These are phyloP conservation scores for Hucho hucho DNA, from an alignment of 2,113 vertebrate species.

Conservation along the genomic window DNA sequence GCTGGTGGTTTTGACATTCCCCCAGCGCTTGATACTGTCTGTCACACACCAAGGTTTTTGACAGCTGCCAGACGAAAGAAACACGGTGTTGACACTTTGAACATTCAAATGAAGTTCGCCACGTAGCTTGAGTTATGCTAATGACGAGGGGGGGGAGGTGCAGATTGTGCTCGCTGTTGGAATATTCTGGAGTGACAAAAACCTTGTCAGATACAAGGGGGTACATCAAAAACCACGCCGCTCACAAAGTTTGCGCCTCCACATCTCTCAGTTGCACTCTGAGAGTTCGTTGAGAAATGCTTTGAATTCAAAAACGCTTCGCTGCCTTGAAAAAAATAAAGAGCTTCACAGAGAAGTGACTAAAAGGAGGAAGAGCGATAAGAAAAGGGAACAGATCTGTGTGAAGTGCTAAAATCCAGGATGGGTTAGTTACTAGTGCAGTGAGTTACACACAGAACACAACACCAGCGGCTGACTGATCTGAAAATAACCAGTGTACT, in stretches of 20 bases:
- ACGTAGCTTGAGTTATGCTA: conserved; percentile 76
- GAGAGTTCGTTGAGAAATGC: conserved; percentile 56
- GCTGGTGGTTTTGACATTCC: conserved; percentile 65
- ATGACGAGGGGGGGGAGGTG: conserved; percentile 53
- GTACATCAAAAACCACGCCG: conserved; percentile 66
- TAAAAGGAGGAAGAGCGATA: too few relatives aligned
- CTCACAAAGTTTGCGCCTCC: conserved; percentile 67
- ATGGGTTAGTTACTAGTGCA: neutral
- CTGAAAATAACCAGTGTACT: too few relatives aligned
- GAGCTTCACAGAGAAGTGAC: conserved; percentile 33
- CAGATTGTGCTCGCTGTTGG: conserved; percentile 41
- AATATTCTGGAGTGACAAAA: conserved; percentile 69
- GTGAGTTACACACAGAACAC: too few relatives aligned
- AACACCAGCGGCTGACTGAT: too few relatives aligned
- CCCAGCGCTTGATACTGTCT: conserved; percentile 58
- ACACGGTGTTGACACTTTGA: conserved; percentile 69
- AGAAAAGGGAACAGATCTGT: too few relatives aligned
- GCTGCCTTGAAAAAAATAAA: conserved; percentile 35
- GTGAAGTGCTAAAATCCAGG: too few relatives aligned
- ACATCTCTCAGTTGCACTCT: conserved; percentile 52
- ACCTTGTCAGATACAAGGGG: conserved; percentile 66
- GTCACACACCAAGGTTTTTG: conserved; percentile 70
- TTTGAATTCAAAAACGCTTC: conserved; percentile 60
- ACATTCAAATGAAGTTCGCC: conserved; percentile 74
- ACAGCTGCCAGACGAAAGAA: conserved; percentile 79